These are phyloP conservation scores for Eupeodes corollae DNA, from an alignment of 1,140 invertebrate species.

Conservation along the genomic window DNA sequence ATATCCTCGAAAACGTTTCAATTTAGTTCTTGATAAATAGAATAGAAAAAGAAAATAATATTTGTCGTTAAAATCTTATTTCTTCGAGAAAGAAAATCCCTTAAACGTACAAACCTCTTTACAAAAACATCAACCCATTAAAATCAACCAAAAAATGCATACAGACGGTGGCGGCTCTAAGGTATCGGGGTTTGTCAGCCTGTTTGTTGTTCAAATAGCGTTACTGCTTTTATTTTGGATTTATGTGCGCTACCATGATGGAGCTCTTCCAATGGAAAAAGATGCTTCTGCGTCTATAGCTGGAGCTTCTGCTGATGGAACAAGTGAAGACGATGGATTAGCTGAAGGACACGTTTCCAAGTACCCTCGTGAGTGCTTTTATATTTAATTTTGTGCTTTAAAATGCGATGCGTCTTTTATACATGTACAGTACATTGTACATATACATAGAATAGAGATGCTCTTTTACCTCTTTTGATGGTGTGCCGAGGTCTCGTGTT, in stretches of 20 bases:
- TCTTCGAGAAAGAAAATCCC: too few relatives aligned
- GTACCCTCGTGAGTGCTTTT: slow-evolving; percentile 35
- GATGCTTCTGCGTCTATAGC: slow-evolving; percentile 12
- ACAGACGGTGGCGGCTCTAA: slow-evolving; percentile 21
- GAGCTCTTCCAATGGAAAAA: slow-evolving; percentile 19
- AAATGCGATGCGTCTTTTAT: too few relatives aligned
- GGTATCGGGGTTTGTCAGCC: slow-evolving; percentile 31
- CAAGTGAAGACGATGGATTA: slow-evolving; percentile 25
- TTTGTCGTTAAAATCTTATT: too few relatives aligned
- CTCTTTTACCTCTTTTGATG: too few relatives aligned
- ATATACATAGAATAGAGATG: too few relatives aligned
- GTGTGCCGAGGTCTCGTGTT: too few relatives aligned
- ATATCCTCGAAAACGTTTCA: too few relatives aligned
- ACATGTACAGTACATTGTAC: too few relatives aligned
- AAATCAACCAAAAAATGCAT: slow-evolving; percentile 21
- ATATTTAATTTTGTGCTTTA: neutral
- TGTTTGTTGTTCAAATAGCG: slow-evolving; percentile 37
- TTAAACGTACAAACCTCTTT: too few relatives aligned
- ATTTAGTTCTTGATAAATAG: too few relatives aligned
- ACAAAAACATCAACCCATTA: slow-evolving; percentile 7
- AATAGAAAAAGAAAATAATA: too few relatives aligned
- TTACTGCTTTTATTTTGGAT: slow-evolving; percentile 33
- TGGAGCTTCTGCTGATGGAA: slow-evolving; percentile 24
- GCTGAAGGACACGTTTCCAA: slow-evolving; percentile 31
- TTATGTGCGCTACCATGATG: slow-evolving; percentile 36